Evolutionary conservation across 1,140 invertebrate genomes (phyloP), one percentile per base, ranked within the genome.

Genomic region (Elysia chlorotica): DNA sequence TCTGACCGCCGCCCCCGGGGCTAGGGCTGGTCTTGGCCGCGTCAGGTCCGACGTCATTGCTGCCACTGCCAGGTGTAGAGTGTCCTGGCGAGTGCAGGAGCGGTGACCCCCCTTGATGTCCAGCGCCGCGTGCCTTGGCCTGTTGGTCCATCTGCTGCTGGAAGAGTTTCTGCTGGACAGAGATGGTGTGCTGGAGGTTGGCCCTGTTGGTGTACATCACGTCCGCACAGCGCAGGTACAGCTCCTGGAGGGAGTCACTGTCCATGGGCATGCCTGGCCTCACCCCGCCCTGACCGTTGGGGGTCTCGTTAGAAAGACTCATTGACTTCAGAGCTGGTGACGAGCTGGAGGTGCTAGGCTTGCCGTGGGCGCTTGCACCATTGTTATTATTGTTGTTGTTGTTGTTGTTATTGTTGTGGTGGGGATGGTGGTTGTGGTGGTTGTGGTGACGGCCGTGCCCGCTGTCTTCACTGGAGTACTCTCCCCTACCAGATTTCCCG

Each of bases 191-290:
- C 75, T 92, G 90, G 21, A 93, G 84, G 82, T 93, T 92, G 2
- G 91, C 92, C 31, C 90, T 89, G 78, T 93, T 93, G 5, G 92
- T 93, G 84, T 93, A 93, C 92, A 93, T 92, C 0, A 87, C 84
- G 72, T 86, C 85, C 14, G 85, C 83, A 65, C 84, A 87, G 41
- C 81, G 78, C 75, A 84, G 81, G 76, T 87, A 86, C 25, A 87
- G 76, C 61, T 84, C 83, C 59, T 85, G 84, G 33, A 87, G 77
- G 0, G 84, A 85, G 68, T 85, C 81, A 2, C 81, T 82, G 74
- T 82, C 79, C 36, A 17, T 76, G 38, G 54, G 77, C 71, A 25
- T 79, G 36, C 59, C 77, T 48, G 30, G 41, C 56, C 30, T n/a
- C n/a, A n/a, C n/a, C n/a, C n/a, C n/a, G n/a, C n/a, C n/a, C n/a